Evolutionary conservation across 2,113 vertebrate species (phyloP).

Genomic region (Alethe diademata): DNA sequence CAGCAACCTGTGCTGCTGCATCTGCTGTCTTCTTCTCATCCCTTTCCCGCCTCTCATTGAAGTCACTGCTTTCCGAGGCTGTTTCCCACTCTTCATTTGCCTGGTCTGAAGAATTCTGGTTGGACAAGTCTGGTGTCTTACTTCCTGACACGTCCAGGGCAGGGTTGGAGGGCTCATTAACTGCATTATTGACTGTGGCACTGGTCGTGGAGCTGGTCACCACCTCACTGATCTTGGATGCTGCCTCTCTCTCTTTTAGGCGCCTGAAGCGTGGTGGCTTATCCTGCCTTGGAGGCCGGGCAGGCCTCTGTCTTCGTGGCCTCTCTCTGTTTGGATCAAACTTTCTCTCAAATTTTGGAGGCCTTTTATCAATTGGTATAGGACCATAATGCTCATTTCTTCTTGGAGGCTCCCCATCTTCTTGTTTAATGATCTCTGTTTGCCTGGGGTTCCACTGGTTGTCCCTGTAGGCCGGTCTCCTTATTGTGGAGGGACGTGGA

Average conservation of each 20-base stretch:
- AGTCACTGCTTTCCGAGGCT: conserved; percentile 97
- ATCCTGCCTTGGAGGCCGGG: conserved; percentile 94
- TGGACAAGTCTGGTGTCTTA: conserved; percentile 96
- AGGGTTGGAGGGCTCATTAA: conserved; percentile 65
- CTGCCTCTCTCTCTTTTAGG: conserved; percentile 90
- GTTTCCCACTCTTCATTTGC: conserved; percentile 99
- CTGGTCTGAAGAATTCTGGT: conserved; percentile 98
- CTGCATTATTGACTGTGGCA: conserved; percentile 46
- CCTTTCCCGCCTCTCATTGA: conserved; percentile 94
- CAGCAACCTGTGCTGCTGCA: conserved; percentile 68
- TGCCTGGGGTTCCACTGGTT: conserved; percentile 92
- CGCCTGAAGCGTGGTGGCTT: conserved; percentile 94
- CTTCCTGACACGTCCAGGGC: conserved; percentile 79
- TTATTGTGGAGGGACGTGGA: conserved; percentile 82
- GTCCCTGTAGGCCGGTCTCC: conserved; percentile 83
- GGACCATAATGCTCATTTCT: conserved; percentile 74
- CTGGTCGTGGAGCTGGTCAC: conserved; percentile 38
- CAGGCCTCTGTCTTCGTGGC: conserved; percentile 89
- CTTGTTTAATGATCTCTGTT: conserved; percentile 78
- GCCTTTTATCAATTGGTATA: conserved; percentile 78
- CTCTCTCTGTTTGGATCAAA: conserved; percentile 88
- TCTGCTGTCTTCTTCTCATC: conserved; percentile 89
- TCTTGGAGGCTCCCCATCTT: conserved; percentile 73
- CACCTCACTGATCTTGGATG: conserved; percentile 75
- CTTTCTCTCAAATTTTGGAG: conserved; percentile 86